Conservation (phyloP, 2,888 invertebrate species). For the Meteorus colon region DNA sequence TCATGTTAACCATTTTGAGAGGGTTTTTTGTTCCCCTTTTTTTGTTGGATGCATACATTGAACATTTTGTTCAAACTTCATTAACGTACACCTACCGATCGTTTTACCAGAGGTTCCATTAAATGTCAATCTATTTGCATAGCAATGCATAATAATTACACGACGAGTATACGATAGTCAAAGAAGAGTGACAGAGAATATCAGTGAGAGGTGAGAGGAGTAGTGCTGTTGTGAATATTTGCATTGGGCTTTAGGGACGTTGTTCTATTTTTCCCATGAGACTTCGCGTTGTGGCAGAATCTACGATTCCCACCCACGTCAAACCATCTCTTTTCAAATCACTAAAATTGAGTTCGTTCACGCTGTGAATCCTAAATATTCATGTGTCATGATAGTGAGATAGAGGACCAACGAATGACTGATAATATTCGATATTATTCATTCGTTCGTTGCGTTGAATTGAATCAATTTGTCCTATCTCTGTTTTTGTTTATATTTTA, state of each 20-base stretch:
- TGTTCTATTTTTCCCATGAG: constrained; percentile 36
- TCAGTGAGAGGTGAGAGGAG: constrained; percentile 28
- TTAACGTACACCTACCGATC: constrained; percentile 16
- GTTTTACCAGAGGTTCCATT: constrained; percentile 56
- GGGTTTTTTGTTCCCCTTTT: constrained; percentile 35
- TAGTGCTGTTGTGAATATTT: constrained; percentile 34
- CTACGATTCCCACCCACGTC: constrained; percentile 8
- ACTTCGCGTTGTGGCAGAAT: constrained; percentile 27
- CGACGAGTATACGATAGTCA: constrained; percentile 45
- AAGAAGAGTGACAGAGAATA: constrained; percentile 46
- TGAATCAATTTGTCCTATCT: not conserved
- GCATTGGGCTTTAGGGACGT: constrained; percentile 37
- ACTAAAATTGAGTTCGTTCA: not conserved
- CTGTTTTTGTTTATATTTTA: not conserved
- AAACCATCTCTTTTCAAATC: constrained; percentile 1
- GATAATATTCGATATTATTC: too few relatives aligned
- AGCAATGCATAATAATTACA: constrained; percentile 68
- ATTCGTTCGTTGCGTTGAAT: too few relatives aligned
- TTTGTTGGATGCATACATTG: constrained; percentile 32
- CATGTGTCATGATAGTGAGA: not conserved
- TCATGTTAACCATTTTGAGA: constrained; percentile 38
- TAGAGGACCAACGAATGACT: not conserved
- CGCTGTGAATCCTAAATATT: not conserved
- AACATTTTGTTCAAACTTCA: constrained; percentile 26
- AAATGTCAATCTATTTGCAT: constrained; percentile 66